These are phyloP conservation scores for Sorex araneus DNA, from an alignment of 2,113 vertebrate species.

Conservation along the genomic window DNA sequence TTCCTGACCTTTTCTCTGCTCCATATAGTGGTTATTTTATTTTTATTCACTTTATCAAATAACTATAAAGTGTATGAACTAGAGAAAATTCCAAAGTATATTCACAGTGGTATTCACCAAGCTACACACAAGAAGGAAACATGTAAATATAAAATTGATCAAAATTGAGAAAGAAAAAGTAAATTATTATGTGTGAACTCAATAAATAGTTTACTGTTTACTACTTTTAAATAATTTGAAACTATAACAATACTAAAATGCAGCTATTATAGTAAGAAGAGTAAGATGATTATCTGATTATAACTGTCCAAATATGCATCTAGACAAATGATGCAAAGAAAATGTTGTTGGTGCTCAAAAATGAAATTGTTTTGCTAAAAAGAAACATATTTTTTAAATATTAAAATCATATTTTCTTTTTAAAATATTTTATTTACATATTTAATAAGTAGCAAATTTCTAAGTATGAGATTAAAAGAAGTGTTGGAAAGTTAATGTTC, in stretches of 20 bases:
- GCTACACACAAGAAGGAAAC: background rate
- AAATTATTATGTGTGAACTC: background rate
- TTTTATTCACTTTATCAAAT: constrained; percentile 26
- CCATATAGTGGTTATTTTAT: constrained; percentile 21
- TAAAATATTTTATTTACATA: background rate
- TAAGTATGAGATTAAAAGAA: background rate
- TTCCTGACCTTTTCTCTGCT: constrained; percentile 34
- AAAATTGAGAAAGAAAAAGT: background rate
- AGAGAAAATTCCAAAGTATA: constrained; percentile 21
- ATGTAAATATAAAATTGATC: constrained; percentile 19
- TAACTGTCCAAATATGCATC: background rate
- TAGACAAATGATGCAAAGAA: constrained; percentile 8
- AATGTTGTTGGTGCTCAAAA: background rate
- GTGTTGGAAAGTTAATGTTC: background rate
- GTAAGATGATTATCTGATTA: background rate
- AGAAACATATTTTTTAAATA: too few relatives aligned
- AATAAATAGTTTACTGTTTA: background rate
- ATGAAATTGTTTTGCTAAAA: too few relatives aligned
- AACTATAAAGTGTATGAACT: constrained; percentile 14
- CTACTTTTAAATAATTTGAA: constrained; percentile 6
- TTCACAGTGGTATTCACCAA: background rate
- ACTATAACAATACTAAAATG: constrained; percentile 12
- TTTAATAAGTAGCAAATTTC: background rate
- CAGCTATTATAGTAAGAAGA: background rate
- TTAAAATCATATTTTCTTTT: background rate